A percentile compares a stretch with the other conserved stretches of the same genome.
These are phyloP conservation scores for Corticium candelabrum DNA, from an alignment of 37 sponge, comb jelly and placozoan species.

Conservation along the genomic window DNA sequence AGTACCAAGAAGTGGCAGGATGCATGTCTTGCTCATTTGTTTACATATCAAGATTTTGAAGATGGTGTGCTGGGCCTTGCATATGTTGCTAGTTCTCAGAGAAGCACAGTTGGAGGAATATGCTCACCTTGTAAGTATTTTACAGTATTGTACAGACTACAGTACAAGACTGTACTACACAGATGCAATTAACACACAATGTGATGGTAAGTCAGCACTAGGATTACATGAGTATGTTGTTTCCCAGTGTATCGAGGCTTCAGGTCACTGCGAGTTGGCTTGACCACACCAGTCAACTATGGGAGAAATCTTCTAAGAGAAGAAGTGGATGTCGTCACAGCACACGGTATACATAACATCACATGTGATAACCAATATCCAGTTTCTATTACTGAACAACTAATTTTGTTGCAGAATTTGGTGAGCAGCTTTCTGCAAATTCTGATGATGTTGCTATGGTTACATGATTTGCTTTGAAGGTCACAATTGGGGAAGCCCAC, in stretches of 20 bases:
- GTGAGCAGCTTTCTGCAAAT: background rate
- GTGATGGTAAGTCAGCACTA: no score
- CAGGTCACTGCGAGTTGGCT: constrained; percentile 11
- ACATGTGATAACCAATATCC: background rate
- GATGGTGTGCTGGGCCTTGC: constrained; percentile 25
- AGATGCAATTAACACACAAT: background rate
- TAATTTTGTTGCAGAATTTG: background rate
- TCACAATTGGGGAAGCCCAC: constrained; percentile 31
- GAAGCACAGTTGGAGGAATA: constrained; percentile 22
- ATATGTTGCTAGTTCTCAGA: constrained; percentile 28
- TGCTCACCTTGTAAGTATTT: constrained; percentile 14
- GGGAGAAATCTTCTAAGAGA: constrained; percentile 16
- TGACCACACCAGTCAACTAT: constrained; percentile 21
- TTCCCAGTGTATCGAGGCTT: background rate
- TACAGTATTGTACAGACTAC: background rate
- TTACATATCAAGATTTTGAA: constrained; percentile 24
- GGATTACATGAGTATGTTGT: background rate
- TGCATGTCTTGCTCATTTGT: constrained; percentile 28
- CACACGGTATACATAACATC: no score
- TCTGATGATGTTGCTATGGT: background rate
- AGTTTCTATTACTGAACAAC: background rate
- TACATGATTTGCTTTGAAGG: constrained; percentile 13
- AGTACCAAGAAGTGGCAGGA: constrained; percentile 11
- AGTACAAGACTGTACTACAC: no score
- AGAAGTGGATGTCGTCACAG: constrained; percentile 12